These are phyloP conservation scores for Eucera pruinosa DNA, from an alignment of 2,888 invertebrate genomes.

Conservation along the genomic window DNA sequence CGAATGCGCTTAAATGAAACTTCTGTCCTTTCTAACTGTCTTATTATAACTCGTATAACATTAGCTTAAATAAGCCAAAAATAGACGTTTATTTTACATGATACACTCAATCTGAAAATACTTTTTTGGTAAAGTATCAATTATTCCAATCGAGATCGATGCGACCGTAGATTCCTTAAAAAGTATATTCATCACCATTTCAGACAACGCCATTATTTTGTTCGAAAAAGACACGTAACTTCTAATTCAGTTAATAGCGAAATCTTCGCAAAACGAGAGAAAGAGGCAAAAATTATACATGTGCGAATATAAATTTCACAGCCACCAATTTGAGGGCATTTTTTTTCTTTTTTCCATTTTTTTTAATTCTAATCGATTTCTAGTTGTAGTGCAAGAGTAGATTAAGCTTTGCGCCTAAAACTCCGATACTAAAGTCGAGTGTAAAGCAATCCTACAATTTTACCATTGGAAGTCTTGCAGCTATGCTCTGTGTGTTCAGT, in stretches of 20 bases:
- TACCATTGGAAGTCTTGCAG: not conserved
- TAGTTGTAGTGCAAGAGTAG: constrained; percentile 6
- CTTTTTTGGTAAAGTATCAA: not conserved
- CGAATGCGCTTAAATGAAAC: not conserved
- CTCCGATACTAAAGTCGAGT: constrained; percentile 11
- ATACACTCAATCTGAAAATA: constrained; percentile 21
- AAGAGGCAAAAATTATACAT: constrained; percentile 30
- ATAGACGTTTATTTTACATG: constrained; percentile 1
- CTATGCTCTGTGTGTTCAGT: not conserved
- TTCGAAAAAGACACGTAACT: constrained; percentile 4
- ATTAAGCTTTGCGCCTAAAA: constrained; percentile 11
- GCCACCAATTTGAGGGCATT: constrained; percentile 51
- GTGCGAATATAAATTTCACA: constrained; percentile 62
- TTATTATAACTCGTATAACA: constrained; percentile 2
- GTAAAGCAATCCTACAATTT: constrained; percentile 13
- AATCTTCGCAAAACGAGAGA: constrained; percentile 26
- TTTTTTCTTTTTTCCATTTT: not conserved
- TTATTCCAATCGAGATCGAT: not conserved
- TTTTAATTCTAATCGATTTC: not conserved
- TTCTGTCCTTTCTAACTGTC: not conserved
- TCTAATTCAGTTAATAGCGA: constrained; percentile 8
- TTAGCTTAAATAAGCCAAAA: constrained; percentile 5
- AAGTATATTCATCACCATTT: not conserved
- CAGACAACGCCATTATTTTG: not conserved
- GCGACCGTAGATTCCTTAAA: not conserved